These are phyloP conservation scores for Acanthis flammea DNA, from an alignment of 2,797 vertebrate genomes.

Conservation along the genomic window DNA sequence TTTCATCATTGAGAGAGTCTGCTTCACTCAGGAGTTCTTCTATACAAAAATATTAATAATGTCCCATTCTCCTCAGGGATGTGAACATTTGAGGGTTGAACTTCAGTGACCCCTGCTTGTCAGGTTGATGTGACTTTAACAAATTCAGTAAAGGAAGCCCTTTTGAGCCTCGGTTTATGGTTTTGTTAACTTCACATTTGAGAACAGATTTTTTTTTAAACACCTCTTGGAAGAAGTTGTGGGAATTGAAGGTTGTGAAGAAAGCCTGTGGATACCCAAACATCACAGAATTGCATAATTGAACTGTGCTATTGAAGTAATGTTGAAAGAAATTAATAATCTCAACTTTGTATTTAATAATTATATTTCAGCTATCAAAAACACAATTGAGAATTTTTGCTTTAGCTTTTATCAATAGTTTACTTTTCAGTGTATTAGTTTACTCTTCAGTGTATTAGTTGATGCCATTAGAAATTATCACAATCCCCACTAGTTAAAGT, in stretches of 20 bases:
- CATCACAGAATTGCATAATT: not conserved
- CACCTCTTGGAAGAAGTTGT: not conserved
- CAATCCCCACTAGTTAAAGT: not conserved
- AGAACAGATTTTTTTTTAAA: slow-evolving; percentile 33
- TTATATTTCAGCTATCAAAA: not conserved
- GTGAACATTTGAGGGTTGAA: slow-evolving; percentile 66
- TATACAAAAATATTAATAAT: slow-evolving; percentile 74
- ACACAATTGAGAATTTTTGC: not conserved
- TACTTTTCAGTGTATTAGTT: not conserved
- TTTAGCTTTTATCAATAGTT: not conserved
- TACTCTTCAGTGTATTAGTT: not conserved
- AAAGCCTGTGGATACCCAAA: not conserved
- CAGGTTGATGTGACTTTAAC: slow-evolving; percentile 67
- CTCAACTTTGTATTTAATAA: not conserved
- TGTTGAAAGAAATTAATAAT: not conserved
- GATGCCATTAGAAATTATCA: not conserved
- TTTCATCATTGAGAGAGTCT: slow-evolving; percentile 63
- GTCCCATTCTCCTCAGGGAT: slow-evolving; percentile 59
- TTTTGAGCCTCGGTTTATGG: slow-evolving; percentile 11
- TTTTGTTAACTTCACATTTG: not conserved
- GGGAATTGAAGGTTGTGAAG: not conserved
- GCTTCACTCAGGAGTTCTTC: slow-evolving; percentile 52
- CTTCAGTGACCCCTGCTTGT: slow-evolving; percentile 67
- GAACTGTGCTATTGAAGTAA: not conserved
- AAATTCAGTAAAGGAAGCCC: slow-evolving; percentile 54